Evolutionary conservation across 2,113 vertebrate genomes (phyloP).

Genomic region (Bothrops jararaca): DNA sequence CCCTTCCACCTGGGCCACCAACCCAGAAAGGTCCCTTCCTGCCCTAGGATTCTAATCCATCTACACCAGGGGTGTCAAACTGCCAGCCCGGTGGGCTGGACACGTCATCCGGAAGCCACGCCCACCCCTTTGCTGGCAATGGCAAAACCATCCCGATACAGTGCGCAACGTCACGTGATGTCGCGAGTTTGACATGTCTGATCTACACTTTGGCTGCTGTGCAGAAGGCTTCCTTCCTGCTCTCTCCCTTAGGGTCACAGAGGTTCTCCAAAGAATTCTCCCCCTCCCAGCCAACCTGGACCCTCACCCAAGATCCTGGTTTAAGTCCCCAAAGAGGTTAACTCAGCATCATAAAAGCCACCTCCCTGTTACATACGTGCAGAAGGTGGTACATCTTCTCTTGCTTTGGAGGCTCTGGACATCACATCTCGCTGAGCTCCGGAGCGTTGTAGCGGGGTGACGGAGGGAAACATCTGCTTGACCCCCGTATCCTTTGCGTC

Average conservation of each 20-base stretch:
- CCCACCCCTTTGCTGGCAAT: no score
- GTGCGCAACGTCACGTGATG: no score
- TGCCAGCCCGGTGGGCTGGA: no score
- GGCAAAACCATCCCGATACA: no score
- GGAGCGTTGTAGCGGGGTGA: not conserved
- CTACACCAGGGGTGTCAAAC: not conserved
- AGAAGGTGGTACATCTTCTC: not conserved
- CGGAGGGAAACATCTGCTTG: not conserved
- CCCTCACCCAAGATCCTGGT: not conserved
- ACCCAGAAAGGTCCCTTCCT: not conserved
- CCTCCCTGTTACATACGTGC: not conserved
- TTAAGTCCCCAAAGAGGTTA: not conserved
- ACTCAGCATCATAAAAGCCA: no score
- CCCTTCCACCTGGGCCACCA: no score
- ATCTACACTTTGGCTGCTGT: not conserved
- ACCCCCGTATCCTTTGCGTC: not conserved
- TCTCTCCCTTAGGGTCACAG: not conserved
- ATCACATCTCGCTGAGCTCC: not conserved
- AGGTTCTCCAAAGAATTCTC: not conserved
- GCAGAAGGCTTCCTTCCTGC: not conserved
- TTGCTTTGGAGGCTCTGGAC: not conserved
- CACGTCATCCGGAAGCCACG: no score
- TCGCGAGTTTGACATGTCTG: no score
- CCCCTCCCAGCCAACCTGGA: not conserved
- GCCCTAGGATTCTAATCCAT: not conserved